Evolutionary conservation across 2,888 invertebrate genomes (phyloP).

Genomic region (Acrobasis suavella): DNA sequence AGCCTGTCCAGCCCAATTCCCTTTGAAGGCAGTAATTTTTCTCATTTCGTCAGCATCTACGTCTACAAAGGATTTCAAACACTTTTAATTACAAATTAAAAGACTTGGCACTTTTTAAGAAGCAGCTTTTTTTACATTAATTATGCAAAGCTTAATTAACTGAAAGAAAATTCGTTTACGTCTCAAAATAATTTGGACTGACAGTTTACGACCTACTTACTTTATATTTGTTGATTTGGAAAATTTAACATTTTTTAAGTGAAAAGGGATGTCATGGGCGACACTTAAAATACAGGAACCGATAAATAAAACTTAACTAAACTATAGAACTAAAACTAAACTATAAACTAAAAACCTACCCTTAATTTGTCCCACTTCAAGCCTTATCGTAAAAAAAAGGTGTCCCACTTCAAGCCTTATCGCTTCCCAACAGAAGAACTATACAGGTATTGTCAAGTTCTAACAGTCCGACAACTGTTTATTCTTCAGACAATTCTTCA

Average conservation of each 20-base stretch:
- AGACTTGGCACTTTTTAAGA: conserved; percentile 58
- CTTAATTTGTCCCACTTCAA: no score
- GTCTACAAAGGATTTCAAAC: conserved; percentile 61
- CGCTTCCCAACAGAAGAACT: no score
- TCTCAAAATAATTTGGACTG: conserved; percentile 53
- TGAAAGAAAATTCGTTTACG: conserved; percentile 58
- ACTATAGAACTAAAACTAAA: no score
- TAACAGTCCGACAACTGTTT: no score
- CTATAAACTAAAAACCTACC: no score
- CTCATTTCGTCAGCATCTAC: conserved; percentile 47
- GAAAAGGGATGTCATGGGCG: no score
- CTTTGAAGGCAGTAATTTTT: conserved; percentile 31
- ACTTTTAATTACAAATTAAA: conserved; percentile 69
- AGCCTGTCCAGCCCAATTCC: conserved; percentile 18
- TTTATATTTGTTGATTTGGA: conserved; percentile 10
- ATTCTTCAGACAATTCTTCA: no score
- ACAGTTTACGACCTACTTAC: conserved; percentile 42
- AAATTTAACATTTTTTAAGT: neutral
- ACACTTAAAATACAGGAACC: no score
- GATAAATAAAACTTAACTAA: no score
- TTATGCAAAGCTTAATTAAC: conserved; percentile 75
- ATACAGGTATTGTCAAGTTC: no score
- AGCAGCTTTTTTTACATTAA: conserved; percentile 61
- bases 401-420: no score
- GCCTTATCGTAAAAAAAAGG: no score